Percentiles rank a stretch among this genome's conserved stretches.
Conservation (phyloP, 2,113 vertebrate species). For the Tricholaema leucomelas region DNA sequence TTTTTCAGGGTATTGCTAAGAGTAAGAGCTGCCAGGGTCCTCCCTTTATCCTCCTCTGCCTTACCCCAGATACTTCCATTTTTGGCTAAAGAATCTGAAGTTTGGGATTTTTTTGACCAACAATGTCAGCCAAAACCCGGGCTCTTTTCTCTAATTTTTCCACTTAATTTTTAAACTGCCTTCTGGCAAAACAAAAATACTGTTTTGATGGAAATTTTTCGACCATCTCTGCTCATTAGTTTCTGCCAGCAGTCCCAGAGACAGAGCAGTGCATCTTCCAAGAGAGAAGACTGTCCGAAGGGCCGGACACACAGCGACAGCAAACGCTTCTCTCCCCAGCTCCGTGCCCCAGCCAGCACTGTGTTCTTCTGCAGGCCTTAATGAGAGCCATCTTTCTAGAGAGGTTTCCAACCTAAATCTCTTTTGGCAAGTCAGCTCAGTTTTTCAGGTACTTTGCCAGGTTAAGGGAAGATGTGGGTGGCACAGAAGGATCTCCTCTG, state of each 20-base stretch:
- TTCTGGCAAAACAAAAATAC: slow-evolving; percentile 45
- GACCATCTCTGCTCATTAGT: slow-evolving; percentile 10
- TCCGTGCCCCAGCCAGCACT: slow-evolving; percentile 7
- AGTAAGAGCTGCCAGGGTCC: neutral
- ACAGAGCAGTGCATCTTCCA: neutral
- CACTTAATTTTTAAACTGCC: slow-evolving; percentile 48
- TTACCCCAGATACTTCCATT: slow-evolving; percentile 20
- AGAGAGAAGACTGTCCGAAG: slow-evolving; percentile 15
- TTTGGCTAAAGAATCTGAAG: slow-evolving; percentile 33
- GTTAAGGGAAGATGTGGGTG: slow-evolving; percentile 5
- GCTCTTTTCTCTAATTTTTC: slow-evolving; percentile 32
- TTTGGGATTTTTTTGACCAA: slow-evolving; percentile 28
- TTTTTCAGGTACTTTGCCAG: slow-evolving; percentile 27
- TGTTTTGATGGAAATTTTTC: slow-evolving; percentile 52
- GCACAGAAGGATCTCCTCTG: neutral
- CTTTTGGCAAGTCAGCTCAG: neutral
- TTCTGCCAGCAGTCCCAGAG: neutral
- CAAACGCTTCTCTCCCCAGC: neutral
- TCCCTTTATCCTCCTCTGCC: neutral
- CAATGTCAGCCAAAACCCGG: slow-evolving; percentile 29
- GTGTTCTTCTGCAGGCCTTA: slow-evolving; percentile 7
- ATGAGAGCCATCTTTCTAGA: slow-evolving; percentile 48
- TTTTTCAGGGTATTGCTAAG: neutral
- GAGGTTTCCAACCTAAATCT: slow-evolving; percentile 25
- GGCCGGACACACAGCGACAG: neutral